A percentile compares a stretch with the other conserved stretches of the same genome.
Conservation (phyloP, 2,797 vertebrate genomes). For the Hirundo rustica region DNA sequence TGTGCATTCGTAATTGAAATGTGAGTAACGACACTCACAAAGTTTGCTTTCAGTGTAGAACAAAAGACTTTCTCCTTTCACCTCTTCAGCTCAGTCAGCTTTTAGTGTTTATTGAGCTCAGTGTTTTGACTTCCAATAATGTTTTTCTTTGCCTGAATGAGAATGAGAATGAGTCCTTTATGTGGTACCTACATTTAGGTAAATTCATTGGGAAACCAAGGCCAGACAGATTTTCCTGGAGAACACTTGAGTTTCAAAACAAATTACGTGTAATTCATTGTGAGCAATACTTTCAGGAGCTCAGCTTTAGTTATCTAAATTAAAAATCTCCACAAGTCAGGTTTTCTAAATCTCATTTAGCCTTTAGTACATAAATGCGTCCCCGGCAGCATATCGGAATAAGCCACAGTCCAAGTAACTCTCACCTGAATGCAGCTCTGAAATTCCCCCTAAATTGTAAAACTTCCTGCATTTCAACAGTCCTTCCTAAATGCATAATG, state of each 20-base stretch:
- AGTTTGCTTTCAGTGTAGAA: neutral
- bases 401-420: neutral
- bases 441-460: neutral
- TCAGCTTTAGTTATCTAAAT: constrained; percentile 16
- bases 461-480: neutral
- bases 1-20: neutral
- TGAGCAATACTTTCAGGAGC: neutral
- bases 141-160: neutral
- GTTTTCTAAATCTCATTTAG: neutral
- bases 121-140: neutral
- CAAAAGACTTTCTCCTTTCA: neutral
- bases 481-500: neutral
- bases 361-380: neutral
- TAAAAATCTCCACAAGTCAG: constrained; percentile 38
- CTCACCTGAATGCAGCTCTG: neutral
- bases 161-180: neutral
- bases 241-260: constrained; percentile 25
- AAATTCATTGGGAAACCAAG: constrained; percentile 33
- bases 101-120: neutral
- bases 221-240: constrained; percentile 10
- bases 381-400: neutral
- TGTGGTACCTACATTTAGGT: neutral
- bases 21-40: neutral
- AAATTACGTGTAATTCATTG: neutral
- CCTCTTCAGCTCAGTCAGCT: neutral